Evolutionary conservation across 2,888 invertebrate species (phyloP).

Genomic region (Tuberolachnus salignus): DNA sequence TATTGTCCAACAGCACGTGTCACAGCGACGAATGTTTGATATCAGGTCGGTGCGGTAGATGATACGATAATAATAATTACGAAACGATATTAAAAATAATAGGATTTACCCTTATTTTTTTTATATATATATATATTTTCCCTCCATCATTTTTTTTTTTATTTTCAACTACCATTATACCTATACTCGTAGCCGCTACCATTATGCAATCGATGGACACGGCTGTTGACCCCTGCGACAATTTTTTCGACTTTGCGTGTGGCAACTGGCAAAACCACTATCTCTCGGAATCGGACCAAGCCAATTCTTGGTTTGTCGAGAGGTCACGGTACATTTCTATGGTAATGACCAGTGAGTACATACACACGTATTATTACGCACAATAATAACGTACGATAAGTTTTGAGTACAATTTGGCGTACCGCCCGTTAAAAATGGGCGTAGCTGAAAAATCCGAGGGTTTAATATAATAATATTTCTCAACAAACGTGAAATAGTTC

Average conservation of each 20-base stretch:
- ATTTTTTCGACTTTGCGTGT: slow-evolving; percentile 85
- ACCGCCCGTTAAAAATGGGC: neutral
- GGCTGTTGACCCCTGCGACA: slow-evolving; percentile 76
- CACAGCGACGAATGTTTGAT: slow-evolving; percentile 33
- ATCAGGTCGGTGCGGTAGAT: slow-evolving; percentile 9
- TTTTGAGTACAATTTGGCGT: no score
- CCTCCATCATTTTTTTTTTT: neutral
- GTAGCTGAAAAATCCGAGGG: neutral
- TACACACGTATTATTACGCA: neutral
- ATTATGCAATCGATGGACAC: slow-evolving; percentile 80
- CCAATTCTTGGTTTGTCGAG: slow-evolving; percentile 60
- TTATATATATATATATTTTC: no score
- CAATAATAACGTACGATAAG: neutral
- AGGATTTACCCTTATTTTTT: no score
- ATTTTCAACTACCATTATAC: neutral
- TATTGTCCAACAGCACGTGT: neutral
- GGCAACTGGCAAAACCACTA: slow-evolving; percentile 85
- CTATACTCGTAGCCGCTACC: slow-evolving; percentile 62
- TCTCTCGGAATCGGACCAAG: slow-evolving; percentile 82
- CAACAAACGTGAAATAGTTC: no score
- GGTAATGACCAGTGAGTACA: slow-evolving; percentile 58
- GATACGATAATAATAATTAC: neutral
- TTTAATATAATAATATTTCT: no score
- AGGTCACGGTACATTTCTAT: slow-evolving; percentile 58
- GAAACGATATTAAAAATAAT: no score